Base-by-base conservation (phyloP, 2,113 vertebrate genomes). In the Mixornis gularis region DNA sequence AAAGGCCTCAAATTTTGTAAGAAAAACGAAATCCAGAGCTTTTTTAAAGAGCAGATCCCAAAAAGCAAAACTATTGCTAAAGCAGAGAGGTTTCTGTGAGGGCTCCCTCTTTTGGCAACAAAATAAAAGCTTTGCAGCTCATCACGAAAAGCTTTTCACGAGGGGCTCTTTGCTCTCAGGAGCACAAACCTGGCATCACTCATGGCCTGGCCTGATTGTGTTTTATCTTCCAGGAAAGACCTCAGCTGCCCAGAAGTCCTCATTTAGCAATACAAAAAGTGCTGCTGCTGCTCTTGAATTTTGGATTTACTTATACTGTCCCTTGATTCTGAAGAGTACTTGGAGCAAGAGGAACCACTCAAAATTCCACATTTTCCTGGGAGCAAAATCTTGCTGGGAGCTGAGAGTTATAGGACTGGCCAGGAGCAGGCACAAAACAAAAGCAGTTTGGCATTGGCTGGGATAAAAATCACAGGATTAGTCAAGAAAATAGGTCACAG, bases 41-140 rank as follows among this genome's bases (percentile, higher is more conserved):
- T 88, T 82, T 71, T 41, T 7, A 52, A 83, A 49, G 44, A 90
- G 46, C 56, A 62, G 44, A 59, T 87, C 49, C 49, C 34, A 71
- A 71, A 71, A 93, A 80, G 69, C 22, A 63, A 62, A 79, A 58
- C 29, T 30, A 3, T 18, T 5, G 5, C 48, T 55, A 9, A 32
- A 92, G 32, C 52, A 80, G 55, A 64, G 38, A 94, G 72, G 90
- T 94, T 79, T 96, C 87, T 93, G 94, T 92, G 93, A 96, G 82
- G 52, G 93, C 87, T 96, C 95, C 93, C 87, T 96, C 94, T 96
- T 85, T 97, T 95, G 96, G 94, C 85, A 85, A 76, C 48, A 84
- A 63, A 60, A 79, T 20, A 90, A 87, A 96, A 73, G 19, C 82
- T 87, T 90, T 34, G 5, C 38, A 48, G 49, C 86, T 48, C 40